Evolutionary conservation across 2,797 vertebrate genomes (phyloP).

Genomic region (Xenops minutus): DNA sequence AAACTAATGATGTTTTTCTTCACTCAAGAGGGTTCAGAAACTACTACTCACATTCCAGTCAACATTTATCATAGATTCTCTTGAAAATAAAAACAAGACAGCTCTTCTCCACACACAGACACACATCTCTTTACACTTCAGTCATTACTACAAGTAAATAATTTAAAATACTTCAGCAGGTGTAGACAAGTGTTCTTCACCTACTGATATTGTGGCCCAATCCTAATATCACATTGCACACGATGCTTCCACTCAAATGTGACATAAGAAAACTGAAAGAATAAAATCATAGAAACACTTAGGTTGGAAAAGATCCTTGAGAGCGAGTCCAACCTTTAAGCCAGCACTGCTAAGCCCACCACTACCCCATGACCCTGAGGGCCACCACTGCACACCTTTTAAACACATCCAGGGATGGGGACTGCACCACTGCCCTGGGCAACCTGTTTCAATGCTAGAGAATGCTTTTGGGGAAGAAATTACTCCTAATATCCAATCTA

Average conservation of each 20-base stretch:
- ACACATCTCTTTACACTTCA: neutral
- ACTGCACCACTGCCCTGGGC: neutral
- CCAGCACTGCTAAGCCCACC: neutral
- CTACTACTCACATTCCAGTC: conserved; percentile 37
- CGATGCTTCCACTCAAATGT: neutral
- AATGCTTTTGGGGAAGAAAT: accelerated
- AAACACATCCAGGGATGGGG: neutral
- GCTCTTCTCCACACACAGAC: neutral
- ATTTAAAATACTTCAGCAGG: neutral
- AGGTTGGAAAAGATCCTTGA: neutral
- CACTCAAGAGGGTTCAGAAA: conserved; percentile 52
- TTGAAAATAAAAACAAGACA: neutral
- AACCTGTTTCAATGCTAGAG: accelerated
- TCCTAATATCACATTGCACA: neutral
- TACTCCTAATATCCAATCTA: neutral
- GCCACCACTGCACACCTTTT: neutral
- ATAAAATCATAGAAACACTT: neutral
- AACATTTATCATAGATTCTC: neutral
- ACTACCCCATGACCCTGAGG: neutral
- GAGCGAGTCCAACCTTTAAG: accelerated
- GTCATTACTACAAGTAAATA: neutral
- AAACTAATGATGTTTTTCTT: conserved; percentile 4
- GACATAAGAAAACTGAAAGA: neutral
- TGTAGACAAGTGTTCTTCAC: accelerated
- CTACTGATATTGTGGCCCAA: neutral